Conservation (phyloP, 1,140 invertebrate genomes). For the Meloidogyne chitwoodi region DNA sequence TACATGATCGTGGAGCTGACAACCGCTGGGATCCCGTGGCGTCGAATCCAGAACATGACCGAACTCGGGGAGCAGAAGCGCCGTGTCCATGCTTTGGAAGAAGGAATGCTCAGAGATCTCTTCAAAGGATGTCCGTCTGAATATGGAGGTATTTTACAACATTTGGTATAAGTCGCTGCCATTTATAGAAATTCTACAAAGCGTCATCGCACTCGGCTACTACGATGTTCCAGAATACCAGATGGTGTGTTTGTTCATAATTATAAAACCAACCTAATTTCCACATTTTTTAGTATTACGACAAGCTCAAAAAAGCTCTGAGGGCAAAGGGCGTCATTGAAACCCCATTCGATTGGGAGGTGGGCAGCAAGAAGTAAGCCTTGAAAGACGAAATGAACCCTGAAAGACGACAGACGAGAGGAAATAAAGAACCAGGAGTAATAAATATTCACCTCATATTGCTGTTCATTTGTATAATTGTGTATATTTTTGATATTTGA, state of each 20-base stretch:
- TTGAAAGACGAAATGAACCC: too few species aligned
- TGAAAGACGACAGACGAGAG: too few species aligned
- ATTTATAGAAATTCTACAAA: constrained; percentile 5
- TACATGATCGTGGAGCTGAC: constrained; percentile 42
- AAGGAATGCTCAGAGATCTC: background rate
- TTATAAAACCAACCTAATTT: background rate
- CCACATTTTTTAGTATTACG: background rate
- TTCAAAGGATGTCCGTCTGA: constrained; percentile 21
- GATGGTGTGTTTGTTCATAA: background rate
- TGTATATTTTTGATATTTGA: too few species aligned
- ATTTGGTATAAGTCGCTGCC: background rate
- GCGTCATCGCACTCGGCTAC: constrained; percentile 15
- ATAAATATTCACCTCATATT: too few species aligned
- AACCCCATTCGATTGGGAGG: constrained; percentile 42
- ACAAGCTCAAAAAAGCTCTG: constrained; percentile 23
- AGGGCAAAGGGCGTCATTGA: constrained; percentile 29
- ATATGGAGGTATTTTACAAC: background rate
- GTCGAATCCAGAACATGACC: constrained; percentile 44
- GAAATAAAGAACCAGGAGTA: too few species aligned
- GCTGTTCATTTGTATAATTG: too few species aligned
- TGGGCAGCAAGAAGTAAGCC: background rate
- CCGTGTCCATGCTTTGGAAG: background rate
- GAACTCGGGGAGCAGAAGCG: constrained; percentile 8
- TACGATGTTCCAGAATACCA: constrained; percentile 19
- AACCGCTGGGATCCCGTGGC: constrained; percentile 43